A percentile compares a stretch with the other conserved stretches of the same genome.
phyloP scores from a whole-genome alignment of 1,140 invertebrate genomes.

The Archivesica marissinica region DNA sequence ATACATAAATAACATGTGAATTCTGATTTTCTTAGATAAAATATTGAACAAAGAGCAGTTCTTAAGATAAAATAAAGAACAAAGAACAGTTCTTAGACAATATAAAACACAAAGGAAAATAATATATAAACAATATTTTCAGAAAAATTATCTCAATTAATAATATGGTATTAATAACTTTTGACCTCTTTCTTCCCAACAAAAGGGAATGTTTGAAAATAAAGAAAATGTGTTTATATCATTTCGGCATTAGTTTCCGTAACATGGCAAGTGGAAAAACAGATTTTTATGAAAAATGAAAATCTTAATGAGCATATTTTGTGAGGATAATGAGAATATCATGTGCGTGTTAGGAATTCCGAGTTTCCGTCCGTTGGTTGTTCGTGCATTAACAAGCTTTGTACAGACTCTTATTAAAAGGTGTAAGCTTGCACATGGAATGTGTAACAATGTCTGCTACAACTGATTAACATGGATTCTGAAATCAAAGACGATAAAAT shows the following conservation, averaged over 20 bases:
- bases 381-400: constrained; percentile 31
- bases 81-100: too few species aligned
- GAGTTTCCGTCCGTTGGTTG: constrained; percentile 11
- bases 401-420: constrained; percentile 33
- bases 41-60: too few species aligned
- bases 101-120: too few species aligned
- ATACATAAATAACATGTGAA: too few species aligned
- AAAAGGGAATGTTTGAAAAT: constrained; percentile 33
- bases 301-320: constrained; percentile 57
- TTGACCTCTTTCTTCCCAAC: constrained; percentile 1
- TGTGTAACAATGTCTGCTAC: constrained; percentile 1
- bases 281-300: constrained; percentile 60
- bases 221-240: constrained; percentile 40
- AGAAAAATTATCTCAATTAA: too few species aligned
- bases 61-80: too few species aligned
- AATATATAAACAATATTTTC: too few species aligned
- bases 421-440: constrained; percentile 30
- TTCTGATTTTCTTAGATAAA: too few species aligned
- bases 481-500: constrained; percentile 1
- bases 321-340: constrained; percentile 32
- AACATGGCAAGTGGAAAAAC: constrained; percentile 30
- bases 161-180: too few species aligned
- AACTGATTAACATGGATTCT: neutral
- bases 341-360: constrained; percentile 24
- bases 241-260: constrained; percentile 30